Percentiles rank a stretch among this genome's conserved stretches.
phyloP scores from a whole-genome alignment of 2,113 vertebrate species.

The Arothron firmamentum region DNA sequence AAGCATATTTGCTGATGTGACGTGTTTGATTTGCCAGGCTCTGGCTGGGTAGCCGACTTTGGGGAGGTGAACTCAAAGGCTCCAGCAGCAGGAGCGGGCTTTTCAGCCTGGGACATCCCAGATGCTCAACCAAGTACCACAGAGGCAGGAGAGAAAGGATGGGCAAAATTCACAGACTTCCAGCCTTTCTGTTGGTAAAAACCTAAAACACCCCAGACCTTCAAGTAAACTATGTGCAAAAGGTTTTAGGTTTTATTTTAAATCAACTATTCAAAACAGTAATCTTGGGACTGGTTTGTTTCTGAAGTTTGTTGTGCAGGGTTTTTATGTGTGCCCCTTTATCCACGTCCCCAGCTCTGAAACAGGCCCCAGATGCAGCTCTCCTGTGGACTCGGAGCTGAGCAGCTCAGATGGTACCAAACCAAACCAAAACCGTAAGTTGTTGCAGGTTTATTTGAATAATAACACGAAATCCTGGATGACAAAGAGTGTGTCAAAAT shows the following conservation, averaged over 20 bases:
- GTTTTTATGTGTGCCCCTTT: conserved; percentile 5
- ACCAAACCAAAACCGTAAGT: conserved; percentile 72
- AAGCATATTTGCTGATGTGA: conserved; percentile 12
- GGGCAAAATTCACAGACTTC: conserved; percentile 91
- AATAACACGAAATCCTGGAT: neutral
- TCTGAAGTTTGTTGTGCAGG: neutral
- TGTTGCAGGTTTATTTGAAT: conserved; percentile 31
- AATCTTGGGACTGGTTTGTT: neutral
- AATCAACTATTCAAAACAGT: no score
- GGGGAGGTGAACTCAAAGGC: conserved; percentile 75
- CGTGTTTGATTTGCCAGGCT: conserved; percentile 60
- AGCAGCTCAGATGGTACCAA: conserved; percentile 48
- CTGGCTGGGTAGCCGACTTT: conserved; percentile 81
- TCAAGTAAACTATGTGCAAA: neutral
- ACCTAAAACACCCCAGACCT: neutral
- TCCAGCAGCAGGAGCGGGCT: conserved; percentile 56
- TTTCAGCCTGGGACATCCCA: conserved; percentile 78
- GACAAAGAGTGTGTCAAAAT: no score
- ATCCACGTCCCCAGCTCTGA: conserved; percentile 79
- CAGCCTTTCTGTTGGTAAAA: conserved; percentile 94
- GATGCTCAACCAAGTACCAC: conserved; percentile 50
- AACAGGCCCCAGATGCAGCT: conserved; percentile 84
- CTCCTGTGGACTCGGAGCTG: conserved; percentile 77
- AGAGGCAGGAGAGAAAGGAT: conserved; percentile 82
- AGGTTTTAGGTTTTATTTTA: no score